These are phyloP conservation scores for Canis aureus DNA, from an alignment of 2,113 vertebrate genomes.

Conservation along the genomic window DNA sequence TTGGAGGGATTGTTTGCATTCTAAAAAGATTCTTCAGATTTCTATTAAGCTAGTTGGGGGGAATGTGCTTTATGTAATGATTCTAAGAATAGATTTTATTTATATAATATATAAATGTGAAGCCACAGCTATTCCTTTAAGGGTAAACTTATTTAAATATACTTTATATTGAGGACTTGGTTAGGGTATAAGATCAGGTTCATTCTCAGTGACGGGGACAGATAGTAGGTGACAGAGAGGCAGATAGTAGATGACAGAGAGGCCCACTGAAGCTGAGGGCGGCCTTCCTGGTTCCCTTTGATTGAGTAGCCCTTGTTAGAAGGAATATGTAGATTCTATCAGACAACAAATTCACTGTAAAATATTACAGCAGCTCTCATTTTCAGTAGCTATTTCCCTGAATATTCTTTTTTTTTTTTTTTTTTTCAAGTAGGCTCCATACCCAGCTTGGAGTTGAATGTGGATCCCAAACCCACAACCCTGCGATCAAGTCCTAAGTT, in stretches of 20 bases:
- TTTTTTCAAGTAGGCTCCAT: not conserved
- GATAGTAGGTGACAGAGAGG: not conserved
- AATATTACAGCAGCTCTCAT: not conserved
- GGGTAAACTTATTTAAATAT: conserved; percentile 3
- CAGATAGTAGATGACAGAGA: not conserved
- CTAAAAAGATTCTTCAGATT: conserved; percentile 17
- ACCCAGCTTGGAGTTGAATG: not conserved
- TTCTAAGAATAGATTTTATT: conserved; percentile 57
- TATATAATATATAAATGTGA: conserved; percentile 20
- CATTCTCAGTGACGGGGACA: not conserved
- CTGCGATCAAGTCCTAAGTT: not conserved
- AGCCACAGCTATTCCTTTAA: conserved; percentile 26
- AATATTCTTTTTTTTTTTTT: not conserved
- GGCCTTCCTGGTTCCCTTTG: not conserved
- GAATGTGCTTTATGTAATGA: conserved; percentile 11
- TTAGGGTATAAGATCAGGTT: not conserved
- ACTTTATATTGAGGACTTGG: not conserved
- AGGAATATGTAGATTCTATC: conserved; percentile 15
- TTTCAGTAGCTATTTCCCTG: not conserved
- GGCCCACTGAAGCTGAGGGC: not conserved
- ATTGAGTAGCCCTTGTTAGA: not conserved
- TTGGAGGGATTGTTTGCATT: not conserved
- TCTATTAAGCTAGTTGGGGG: conserved; percentile 20
- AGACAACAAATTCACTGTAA: not conserved
- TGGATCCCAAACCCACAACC: not conserved